Base-by-base conservation (phyloP, 2,888 invertebrate species). In the Autographa pulchrina region DNA sequence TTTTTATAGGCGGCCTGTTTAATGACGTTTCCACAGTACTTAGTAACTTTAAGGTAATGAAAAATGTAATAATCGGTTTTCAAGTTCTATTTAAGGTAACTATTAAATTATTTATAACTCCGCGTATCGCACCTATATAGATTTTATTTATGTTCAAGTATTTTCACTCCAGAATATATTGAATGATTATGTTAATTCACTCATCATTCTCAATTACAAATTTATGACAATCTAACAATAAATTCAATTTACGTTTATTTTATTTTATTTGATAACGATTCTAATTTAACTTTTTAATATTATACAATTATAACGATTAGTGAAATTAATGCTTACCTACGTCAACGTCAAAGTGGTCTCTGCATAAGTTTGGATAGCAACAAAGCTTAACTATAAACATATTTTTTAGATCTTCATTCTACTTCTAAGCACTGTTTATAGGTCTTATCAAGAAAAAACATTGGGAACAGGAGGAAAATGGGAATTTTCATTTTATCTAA, bases 1-100 rank as follows among this genome's bases (percentile, higher is more conserved):
- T 64, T 77, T 74, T 69, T 60, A 58, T 41, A n/a, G 18, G 35
- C 48, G 14, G 32, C 14, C 18, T 52, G 38, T 32, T 18, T 56
- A 48, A 48, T 48, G 48, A 48, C 48, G 48, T 48, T 48, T 48
- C 48, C n/a, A n/a, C n/a, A 48, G 48, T 6, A 16, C 48, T 48
- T n/a, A 48, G 48, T 48, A n/a, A 48, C 48, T 48, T 48, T n/a
- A n/a, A n/a, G 14, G 43, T 43, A 43, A 43, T 43, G 43, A 48
- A 16, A n/a, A 48, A n/a, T n/a, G 48, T 48, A 48, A 48, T 48
- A n/a, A 8, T 56, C 0, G 54, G 25, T 20, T 56, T 56, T 13
- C 20, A 25, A 56, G 20, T 20, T 56, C 3, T 56, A 13, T 56
- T 56, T 25, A 25, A 25, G 20, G 25, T 6, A 16, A 48, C 0